Evolutionary conservation across 2,113 vertebrate species (phyloP).

Genomic region (Brachirus orientalis): DNA sequence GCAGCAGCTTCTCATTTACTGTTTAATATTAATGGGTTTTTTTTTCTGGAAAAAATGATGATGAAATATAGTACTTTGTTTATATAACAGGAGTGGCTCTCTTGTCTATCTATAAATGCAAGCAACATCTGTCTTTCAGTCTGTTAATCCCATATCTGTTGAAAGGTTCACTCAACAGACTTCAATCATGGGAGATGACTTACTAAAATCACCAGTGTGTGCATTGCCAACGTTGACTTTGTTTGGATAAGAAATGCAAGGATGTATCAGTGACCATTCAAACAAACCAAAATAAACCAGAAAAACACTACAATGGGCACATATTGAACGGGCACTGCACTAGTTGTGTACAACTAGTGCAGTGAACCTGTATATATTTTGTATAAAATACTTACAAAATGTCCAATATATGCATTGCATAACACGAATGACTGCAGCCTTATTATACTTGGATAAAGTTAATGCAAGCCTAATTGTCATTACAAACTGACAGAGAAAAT

Average conservation of each 20-base stretch:
- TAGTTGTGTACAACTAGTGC: slow-evolving; percentile 9
- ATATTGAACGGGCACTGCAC: too few species aligned
- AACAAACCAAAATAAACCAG: too few species aligned
- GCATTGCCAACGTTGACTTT: too few species aligned
- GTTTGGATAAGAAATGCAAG: too few species aligned
- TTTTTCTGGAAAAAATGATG: slow-evolving; percentile 55
- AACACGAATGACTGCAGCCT: slow-evolving; percentile 43
- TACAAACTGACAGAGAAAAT: not conserved
- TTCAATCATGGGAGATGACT: too few species aligned
- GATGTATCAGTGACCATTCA: too few species aligned
- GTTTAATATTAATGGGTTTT: slow-evolving; percentile 9
- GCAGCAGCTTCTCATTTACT: slow-evolving; percentile 10
- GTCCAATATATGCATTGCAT: slow-evolving; percentile 24
- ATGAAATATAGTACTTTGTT: slow-evolving; percentile 47
- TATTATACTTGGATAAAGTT: slow-evolving; percentile 7
- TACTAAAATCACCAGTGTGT: too few species aligned
- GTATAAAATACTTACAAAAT: slow-evolving; percentile 70
- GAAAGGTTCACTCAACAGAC: not conserved
- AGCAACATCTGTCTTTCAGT: too few species aligned
- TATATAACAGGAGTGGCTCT: slow-evolving; percentile 10
- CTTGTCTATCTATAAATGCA: too few species aligned
- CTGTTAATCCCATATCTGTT: too few species aligned
- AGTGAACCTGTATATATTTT: slow-evolving; percentile 36
- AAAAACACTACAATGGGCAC: too few species aligned
- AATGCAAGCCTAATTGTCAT: not conserved